phyloP scores from a whole-genome alignment of 2,888 invertebrate genomes.

The Tetragonisca angustula region DNA sequence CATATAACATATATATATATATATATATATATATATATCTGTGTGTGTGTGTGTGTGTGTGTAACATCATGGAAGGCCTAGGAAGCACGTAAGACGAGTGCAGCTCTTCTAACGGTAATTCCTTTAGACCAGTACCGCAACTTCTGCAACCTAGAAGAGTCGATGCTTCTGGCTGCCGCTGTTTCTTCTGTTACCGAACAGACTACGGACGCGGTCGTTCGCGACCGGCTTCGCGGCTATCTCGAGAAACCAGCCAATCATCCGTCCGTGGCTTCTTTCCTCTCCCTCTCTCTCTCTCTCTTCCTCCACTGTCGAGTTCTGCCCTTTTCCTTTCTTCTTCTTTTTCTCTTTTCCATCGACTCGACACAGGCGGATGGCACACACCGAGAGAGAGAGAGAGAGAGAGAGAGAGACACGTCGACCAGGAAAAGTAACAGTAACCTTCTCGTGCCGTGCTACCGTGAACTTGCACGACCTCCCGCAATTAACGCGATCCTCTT shows the following conservation, averaged over 20 bases:
- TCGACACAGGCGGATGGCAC: neutral
- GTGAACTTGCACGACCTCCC: slow-evolving; percentile 69
- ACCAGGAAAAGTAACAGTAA: slow-evolving; percentile 78
- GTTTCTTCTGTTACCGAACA: slow-evolving; percentile 64
- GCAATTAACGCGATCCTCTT: slow-evolving; percentile 66
- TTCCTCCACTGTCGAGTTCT: neutral
- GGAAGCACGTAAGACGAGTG: slow-evolving; percentile 79
- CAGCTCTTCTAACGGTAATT: slow-evolving; percentile 83
- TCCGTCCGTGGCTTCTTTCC: slow-evolving; percentile 60
- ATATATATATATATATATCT: no score
- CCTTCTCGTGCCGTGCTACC: slow-evolving; percentile 66
- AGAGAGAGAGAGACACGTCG: slow-evolving; percentile 54
- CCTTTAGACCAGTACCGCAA: slow-evolving; percentile 82
- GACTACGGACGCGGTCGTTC: slow-evolving; percentile 34
- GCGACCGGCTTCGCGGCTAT: slow-evolving; percentile 55
- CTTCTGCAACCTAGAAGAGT: slow-evolving; percentile 75
- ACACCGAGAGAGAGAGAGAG: neutral
- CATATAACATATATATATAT: no score
- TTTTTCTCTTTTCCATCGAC: slow-evolving; percentile 16
- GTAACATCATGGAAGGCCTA: slow-evolving; percentile 68
- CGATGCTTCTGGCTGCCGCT: slow-evolving; percentile 64
- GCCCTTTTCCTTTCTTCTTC: slow-evolving; percentile 18
- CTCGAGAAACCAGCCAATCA: slow-evolving; percentile 72
- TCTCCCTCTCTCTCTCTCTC: slow-evolving; percentile 26
- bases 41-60: neutral